Base-by-base conservation (phyloP, 2,113 vertebrate genomes). In the Perca schrenkii region DNA sequence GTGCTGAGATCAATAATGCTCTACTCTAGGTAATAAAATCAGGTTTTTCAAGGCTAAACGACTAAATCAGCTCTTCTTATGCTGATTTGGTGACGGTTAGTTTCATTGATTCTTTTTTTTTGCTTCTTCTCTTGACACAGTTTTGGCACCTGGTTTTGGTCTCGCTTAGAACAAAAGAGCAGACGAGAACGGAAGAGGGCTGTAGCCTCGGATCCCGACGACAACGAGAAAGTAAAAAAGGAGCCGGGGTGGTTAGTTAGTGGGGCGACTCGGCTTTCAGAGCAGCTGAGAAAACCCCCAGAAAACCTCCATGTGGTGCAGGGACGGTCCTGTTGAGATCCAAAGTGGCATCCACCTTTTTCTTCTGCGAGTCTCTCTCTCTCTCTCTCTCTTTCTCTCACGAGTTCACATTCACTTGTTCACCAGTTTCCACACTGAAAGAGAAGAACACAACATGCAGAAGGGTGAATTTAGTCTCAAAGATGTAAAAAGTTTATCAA, bases 131-230 rank as follows among this genome's bases (percentile, higher is more conserved):
- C 49, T 87, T 58, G 79, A 92, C 92, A 91, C 89, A 88, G 86
- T 90, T 91, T 91, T 92, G 92, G 91, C 92, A 84, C 87, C 81
- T 74, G 89, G 82, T 91, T 93, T 94, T 88, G 91, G 92, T 94
- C 80, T 87, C 0, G 67, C 73, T 84, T 34, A 15, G 60, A 82
- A 82, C 40, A 71, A 76, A 81, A 74, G 62, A 34, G 49, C 17
- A 15, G 72, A 82, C 66, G 49, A 68, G 54, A 64, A 19, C 49
- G 68, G 34, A 31, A 11, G 36, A 78, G 54, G 75, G 50, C 36
- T 0, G 28, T 47, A 54, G 15, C 34, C 56, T 50, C 53, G 0
- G 3, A 16, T n/a, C 52, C 64, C 53, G 0, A 31, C 47, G 28
- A 60, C 19, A 2, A 25, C 14, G 21, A 73, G 10, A 4, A 40